Base-by-base conservation (phyloP, 2,888 invertebrate species). In the Amphiduros pacificus region DNA sequence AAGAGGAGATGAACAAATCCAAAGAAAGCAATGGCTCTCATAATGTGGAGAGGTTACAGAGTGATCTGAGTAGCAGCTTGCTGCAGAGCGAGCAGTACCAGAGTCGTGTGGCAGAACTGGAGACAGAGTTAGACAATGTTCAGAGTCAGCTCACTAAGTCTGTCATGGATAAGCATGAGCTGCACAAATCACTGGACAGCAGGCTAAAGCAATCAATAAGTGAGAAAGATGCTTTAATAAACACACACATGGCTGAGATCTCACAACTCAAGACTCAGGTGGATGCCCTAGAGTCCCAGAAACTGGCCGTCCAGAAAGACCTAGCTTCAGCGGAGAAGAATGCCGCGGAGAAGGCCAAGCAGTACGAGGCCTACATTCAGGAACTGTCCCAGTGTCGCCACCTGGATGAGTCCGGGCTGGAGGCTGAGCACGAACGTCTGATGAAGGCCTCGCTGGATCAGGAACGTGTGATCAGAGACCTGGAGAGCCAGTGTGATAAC, bases 361-460 rank as follows among this genome's bases (percentile, higher is more conserved):
- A 74, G 41, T 72, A 72, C 65, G 72, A 75, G 31, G 61, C 61
- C 32, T 73, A 68, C 40, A 68, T 74, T 50, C 59, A 71, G 55
- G 71, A 74, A 24, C 52, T 76, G 27, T 64, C 71, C 41, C 58
- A 64, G 36, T 56, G 63, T 26, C 64, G 66, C 50, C 68, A 73
- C n/a, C 60, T 65, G 55, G 70, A 71, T 64, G 51, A 60, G 14
- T 63, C 60, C 27, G 65, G 65, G 9, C 36, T 75, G 31, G 64
- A 73, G 54, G 57, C 61, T 29, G 70, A 75, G 31, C 68, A 71
- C 54, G 61, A 69, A 51, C 61, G 67, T 27, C 29, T 73, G 2
- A 48, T 71, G 51, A 66, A 71, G 31, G 60, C 26, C n/a, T 28
- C 54, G 63, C 65, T 65, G 54, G 62, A 69, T 49, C 71, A 73